A percentile compares a stretch with the other conserved stretches of the same genome.
Conservation (phyloP, 2,888 invertebrate species). For the Caenorhabditis japonica region DNA sequence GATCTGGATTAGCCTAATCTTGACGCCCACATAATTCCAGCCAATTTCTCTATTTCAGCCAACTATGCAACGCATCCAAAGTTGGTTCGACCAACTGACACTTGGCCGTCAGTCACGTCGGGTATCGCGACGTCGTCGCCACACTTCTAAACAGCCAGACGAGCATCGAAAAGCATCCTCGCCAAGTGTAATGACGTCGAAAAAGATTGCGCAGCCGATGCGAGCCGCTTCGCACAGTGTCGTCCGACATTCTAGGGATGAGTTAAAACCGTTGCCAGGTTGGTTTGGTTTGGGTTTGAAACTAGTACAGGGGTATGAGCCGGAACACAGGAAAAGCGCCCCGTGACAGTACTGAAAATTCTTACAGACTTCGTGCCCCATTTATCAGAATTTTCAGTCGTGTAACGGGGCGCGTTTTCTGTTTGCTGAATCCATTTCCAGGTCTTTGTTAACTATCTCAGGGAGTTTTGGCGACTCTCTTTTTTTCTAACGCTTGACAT, state of each 20-base stretch:
- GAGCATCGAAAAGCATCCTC: slow-evolving; percentile 37
- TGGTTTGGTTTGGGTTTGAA: no score
- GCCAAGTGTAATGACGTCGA: slow-evolving; percentile 27
- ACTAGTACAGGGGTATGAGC: no score
- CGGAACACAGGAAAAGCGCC: no score
- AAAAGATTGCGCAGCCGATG: slow-evolving; percentile 29
- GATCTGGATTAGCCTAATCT: no score
- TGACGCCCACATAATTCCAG: slow-evolving; percentile 20
- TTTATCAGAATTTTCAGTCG: no score
- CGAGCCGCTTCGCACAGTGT: slow-evolving; percentile 52
- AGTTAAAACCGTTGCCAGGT: slow-evolving; percentile 52
- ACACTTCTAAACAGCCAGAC: slow-evolving; percentile 37
- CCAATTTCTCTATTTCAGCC: slow-evolving; percentile 23
- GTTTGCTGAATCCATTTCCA: no score
- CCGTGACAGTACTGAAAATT: no score
- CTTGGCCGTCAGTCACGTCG: slow-evolving; percentile 56
- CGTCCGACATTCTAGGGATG: slow-evolving; percentile 35
- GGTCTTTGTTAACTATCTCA: no score
- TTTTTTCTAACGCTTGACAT: no score
- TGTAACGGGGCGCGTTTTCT: no score
- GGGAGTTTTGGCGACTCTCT: no score
- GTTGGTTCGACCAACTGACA: slow-evolving; percentile 66
- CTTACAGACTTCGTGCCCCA: no score
- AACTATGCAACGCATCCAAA: slow-evolving; percentile 63
- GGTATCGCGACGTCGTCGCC: slow-evolving; percentile 45